Evolutionary conservation across 2,888 invertebrate genomes (phyloP).

Genomic region (Phalangium opilio): DNA sequence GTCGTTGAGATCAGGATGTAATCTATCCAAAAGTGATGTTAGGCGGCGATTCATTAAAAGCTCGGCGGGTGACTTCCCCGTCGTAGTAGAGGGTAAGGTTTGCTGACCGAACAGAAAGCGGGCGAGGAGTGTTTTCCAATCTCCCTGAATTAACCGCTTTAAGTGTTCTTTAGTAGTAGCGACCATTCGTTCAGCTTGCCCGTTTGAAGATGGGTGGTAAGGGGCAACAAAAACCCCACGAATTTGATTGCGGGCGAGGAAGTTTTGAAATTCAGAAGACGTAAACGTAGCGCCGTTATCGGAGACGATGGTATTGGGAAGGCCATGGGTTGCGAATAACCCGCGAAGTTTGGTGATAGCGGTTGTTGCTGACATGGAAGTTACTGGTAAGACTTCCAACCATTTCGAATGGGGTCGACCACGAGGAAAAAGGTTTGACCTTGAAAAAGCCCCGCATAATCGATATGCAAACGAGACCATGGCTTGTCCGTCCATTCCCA

Average conservation of each 20-base stretch:
- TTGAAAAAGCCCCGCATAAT: constrained; percentile 16
- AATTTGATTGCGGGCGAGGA: constrained; percentile 9
- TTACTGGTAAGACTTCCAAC: constrained; percentile 20
- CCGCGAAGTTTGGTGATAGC: constrained; percentile 14
- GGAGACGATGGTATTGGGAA: constrained; percentile 21
- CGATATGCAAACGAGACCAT: constrained; percentile 4
- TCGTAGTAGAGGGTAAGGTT: too few species aligned
- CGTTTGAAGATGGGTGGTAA: constrained; percentile 5
- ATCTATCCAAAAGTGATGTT: not conserved
- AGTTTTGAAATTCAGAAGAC: constrained; percentile 21
- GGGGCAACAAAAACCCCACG: constrained; percentile 3
- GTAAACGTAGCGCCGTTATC: constrained; percentile 24
- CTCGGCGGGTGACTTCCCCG: too few species aligned
- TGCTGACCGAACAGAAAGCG: too few species aligned
- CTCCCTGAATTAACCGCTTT: not conserved
- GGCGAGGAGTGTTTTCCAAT: not conserved
- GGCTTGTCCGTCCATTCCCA: not conserved
- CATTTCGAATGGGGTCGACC: constrained; percentile 22
- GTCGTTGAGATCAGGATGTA: constrained; percentile 6
- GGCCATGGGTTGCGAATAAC: constrained; percentile 20
- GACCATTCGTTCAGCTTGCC: constrained; percentile 9
- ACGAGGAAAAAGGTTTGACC: constrained; percentile 20
- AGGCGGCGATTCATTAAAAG: constrained; percentile 2
- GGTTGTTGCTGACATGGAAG: too few species aligned
- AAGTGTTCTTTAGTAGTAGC: constrained; percentile 3